These are phyloP conservation scores for Penaeus chinensis DNA, from an alignment of 1,140 invertebrate genomes.

Conservation along the genomic window DNA sequence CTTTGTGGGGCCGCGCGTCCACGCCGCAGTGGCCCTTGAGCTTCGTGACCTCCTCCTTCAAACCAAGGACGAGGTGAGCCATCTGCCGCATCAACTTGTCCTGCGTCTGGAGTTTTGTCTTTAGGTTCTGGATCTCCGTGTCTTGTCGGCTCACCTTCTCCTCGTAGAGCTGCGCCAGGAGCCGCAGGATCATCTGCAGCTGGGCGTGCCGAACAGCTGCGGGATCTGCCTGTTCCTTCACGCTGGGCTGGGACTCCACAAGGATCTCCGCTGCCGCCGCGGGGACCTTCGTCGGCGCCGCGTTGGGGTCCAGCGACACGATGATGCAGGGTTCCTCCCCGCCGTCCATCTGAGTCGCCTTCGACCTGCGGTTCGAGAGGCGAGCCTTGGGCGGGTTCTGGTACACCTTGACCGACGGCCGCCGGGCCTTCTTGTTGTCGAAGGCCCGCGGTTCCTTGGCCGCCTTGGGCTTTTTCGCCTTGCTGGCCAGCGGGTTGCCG, in stretches of 20 bases:
- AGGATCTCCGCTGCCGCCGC: neutral
- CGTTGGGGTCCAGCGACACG: slow-evolving; percentile 31
- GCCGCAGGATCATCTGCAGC: slow-evolving; percentile 59
- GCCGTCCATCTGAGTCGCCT: slow-evolving; percentile 1
- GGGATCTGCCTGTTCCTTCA: neutral
- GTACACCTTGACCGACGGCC: slow-evolving; percentile 61
- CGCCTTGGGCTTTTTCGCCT: slow-evolving; percentile 19
- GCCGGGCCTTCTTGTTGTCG: slow-evolving; percentile 52
- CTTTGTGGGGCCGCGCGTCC: neutral
- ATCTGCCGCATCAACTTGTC: slow-evolving; percentile 61
- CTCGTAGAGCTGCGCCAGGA: slow-evolving; percentile 58
- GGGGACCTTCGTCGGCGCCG: neutral
- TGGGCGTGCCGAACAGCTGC: slow-evolving; percentile 50
- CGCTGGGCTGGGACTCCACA: neutral
- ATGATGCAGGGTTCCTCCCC: neutral
- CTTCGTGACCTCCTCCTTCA: slow-evolving; percentile 30
- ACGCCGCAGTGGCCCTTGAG: neutral
- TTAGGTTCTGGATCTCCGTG: slow-evolving; percentile 52
- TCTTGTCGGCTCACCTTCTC: slow-evolving; percentile 60
- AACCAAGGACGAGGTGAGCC: slow-evolving; percentile 52
- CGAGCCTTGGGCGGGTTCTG: slow-evolving; percentile 39
- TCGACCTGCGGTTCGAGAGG: slow-evolving; percentile 39
- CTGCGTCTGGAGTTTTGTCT: slow-evolving; percentile 53
- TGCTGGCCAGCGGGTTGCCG: slow-evolving; percentile 15
- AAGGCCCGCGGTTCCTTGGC: slow-evolving; percentile 36